Evolutionary conservation across 2,888 invertebrate genomes (phyloP).

Genomic region (Melinaea marsaeus): DNA sequence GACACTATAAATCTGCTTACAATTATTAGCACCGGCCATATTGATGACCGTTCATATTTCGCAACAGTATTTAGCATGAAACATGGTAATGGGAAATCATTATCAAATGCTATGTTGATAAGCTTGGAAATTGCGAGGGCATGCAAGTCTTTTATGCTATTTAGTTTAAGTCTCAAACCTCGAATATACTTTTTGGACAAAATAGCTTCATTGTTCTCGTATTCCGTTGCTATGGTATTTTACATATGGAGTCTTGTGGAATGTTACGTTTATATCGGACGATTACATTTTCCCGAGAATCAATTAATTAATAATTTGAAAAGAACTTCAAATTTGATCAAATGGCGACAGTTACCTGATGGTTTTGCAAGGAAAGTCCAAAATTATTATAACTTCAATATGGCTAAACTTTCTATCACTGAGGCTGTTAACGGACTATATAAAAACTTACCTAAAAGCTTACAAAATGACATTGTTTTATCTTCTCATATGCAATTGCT

Average conservation of each 20-base stretch:
- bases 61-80: slow-evolving; percentile 18
- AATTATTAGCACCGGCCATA: slow-evolving; percentile 14
- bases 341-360: slow-evolving; percentile 27
- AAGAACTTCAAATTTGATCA: slow-evolving; percentile 23
- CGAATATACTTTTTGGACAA: slow-evolving; percentile 28
- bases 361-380: slow-evolving; percentile 24
- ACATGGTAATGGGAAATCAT: slow-evolving; percentile 17
- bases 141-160: slow-evolving; percentile 29
- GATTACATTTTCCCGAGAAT: slow-evolving; percentile 26
- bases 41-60: slow-evolving; percentile 20
- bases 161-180: slow-evolving; percentile 27
- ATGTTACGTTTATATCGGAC: slow-evolving; percentile 24
- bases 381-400: slow-evolving; percentile 27
- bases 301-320: slow-evolving; percentile 25
- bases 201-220: slow-evolving; percentile 24
- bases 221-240: slow-evolving; percentile 28
- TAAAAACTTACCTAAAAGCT: slow-evolving; percentile 22
- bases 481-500: slow-evolving; percentile 22
- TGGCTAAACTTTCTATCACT: slow-evolving; percentile 25
- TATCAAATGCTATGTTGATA: slow-evolving; percentile 20
- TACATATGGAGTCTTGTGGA: slow-evolving; percentile 31
- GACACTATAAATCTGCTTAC: slow-evolving; percentile 27
- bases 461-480: slow-evolving; percentile 24
- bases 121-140: slow-evolving; percentile 27
- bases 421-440: slow-evolving; percentile 26